Evolutionary conservation across 1,140 invertebrate species (phyloP).

Genomic region (Vollenhovia emeryi): DNA sequence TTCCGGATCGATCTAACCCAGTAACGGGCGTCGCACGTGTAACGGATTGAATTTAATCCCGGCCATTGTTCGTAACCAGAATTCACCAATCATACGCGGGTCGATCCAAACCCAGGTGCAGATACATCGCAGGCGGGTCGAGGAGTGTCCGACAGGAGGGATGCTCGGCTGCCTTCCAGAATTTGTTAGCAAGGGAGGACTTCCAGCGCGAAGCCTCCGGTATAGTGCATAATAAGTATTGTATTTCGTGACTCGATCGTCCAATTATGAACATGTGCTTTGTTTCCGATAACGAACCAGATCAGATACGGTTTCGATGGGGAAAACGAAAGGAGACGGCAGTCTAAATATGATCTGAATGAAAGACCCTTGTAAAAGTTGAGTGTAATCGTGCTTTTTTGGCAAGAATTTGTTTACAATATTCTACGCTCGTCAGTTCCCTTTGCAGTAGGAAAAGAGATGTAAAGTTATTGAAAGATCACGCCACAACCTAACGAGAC

Average conservation of each 20-base stretch:
- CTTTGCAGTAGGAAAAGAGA: not conserved
- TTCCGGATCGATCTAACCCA: slow-evolving; percentile 66
- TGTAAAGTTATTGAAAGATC: not conserved
- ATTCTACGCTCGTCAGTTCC: not conserved
- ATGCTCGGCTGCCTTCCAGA: slow-evolving; percentile 1
- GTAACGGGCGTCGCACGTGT: slow-evolving; percentile 72
- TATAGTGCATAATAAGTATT: slow-evolving; percentile 35
- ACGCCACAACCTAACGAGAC: not conserved
- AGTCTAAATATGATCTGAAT: not conserved
- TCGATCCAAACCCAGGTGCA: slow-evolving; percentile 47
- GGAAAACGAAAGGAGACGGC: not conserved
- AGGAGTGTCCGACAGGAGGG: slow-evolving; percentile 13
- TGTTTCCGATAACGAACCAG: slow-evolving; percentile 34
- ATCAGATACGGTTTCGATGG: not conserved
- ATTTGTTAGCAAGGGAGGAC: slow-evolving; percentile 16
- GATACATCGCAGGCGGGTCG: slow-evolving; percentile 28
- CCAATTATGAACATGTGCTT: slow-evolving; percentile 31
- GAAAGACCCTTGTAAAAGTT: not conserved
- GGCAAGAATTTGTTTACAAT: not conserved
- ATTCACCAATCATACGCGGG: slow-evolving; percentile 69
- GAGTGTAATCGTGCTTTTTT: not conserved
- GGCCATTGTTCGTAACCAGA: slow-evolving; percentile 72
- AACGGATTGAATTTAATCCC: slow-evolving; percentile 72
- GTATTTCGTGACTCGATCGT: slow-evolving; percentile 25
- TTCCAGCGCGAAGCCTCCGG: not conserved